Conservation (phyloP, 2,888 invertebrate genomes). For the Trichopoda pennipes region DNA sequence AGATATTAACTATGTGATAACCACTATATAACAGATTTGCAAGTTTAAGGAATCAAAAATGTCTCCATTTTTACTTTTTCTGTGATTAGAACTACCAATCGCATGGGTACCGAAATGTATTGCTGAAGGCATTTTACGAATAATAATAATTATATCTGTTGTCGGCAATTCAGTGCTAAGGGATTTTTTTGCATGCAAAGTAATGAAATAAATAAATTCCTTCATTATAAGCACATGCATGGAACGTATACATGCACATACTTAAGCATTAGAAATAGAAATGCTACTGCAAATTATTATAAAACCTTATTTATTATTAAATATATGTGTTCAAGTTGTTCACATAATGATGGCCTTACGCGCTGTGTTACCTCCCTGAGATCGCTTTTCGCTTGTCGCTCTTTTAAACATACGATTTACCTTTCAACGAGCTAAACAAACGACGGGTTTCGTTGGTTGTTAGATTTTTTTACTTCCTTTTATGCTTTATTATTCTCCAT, state of each 20-base stretch:
- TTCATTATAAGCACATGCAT: background rate
- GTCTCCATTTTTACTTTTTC: constrained; percentile 57
- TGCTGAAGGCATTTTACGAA: constrained; percentile 46
- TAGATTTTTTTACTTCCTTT: constrained; percentile 21
- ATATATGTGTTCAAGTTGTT: constrained; percentile 22
- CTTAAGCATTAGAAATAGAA: background rate
- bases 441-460: constrained; percentile 43
- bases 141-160: constrained; percentile 60
- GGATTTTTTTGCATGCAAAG: constrained; percentile 5
- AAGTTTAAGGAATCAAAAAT: constrained; percentile 25
- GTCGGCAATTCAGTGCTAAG: constrained; percentile 48
- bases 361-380: constrained; percentile 54
- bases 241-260: constrained; percentile 4
- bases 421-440: constrained; percentile 17
- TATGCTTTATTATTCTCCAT: constrained; percentile 16
- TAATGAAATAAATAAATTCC: constrained; percentile 7
- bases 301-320: constrained; percentile 2
- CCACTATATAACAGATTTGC: background rate
- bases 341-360: constrained; percentile 33
- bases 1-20: too few relatives aligned
- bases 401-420: constrained; percentile 33
- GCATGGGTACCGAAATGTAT: constrained; percentile 55
- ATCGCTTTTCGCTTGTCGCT: constrained; percentile 58
- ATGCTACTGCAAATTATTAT: background rate
- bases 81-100: constrained; percentile 64